phyloP scores from a whole-genome alignment of 2,888 invertebrate genomes.

The Ligdia adustata region DNA sequence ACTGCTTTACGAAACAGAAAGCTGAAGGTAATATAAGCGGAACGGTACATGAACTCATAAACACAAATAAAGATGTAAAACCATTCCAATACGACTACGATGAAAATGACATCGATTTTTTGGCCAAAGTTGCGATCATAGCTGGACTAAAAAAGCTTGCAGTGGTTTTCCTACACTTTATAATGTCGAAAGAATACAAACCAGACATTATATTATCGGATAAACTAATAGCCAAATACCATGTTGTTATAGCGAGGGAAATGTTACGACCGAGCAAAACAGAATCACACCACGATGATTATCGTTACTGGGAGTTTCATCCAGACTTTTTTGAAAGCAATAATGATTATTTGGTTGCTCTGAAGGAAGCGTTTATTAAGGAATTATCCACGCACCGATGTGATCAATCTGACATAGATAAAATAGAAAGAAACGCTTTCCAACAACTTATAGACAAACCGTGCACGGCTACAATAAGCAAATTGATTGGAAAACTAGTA shows the following conservation, averaged over 20 bases:
- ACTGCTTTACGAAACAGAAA: constrained; percentile 37
- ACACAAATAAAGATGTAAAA: constrained; percentile 32
- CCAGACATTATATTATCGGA: constrained; percentile 42
- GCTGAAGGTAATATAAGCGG: constrained; percentile 22
- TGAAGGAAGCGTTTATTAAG: constrained; percentile 40
- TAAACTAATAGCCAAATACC: constrained; percentile 45
- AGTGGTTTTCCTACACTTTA: constrained; percentile 38
- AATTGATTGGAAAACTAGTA: constrained; percentile 42
- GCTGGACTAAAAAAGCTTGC: constrained; percentile 41
- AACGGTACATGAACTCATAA: constrained; percentile 40
- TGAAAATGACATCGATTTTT: constrained; percentile 33
- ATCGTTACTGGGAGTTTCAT: constrained; percentile 39
- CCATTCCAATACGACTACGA: constrained; percentile 44
- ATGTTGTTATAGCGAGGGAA: constrained; percentile 43
- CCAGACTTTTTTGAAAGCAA: constrained; percentile 42
- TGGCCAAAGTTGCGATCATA: constrained; percentile 41
- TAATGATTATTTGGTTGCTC: constrained; percentile 29
- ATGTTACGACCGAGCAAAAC: constrained; percentile 35
- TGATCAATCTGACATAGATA: constrained; percentile 30
- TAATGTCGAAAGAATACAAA: constrained; percentile 38
- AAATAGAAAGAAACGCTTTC: constrained; percentile 31
- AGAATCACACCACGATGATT: constrained; percentile 11
- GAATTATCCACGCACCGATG: constrained; percentile 35
- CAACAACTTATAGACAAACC: constrained; percentile 33
- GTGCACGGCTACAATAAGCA: too few relatives aligned